Evolutionary conservation across 2,888 invertebrate genomes (phyloP).

Genomic region (Brassicogethes aeneus): DNA sequence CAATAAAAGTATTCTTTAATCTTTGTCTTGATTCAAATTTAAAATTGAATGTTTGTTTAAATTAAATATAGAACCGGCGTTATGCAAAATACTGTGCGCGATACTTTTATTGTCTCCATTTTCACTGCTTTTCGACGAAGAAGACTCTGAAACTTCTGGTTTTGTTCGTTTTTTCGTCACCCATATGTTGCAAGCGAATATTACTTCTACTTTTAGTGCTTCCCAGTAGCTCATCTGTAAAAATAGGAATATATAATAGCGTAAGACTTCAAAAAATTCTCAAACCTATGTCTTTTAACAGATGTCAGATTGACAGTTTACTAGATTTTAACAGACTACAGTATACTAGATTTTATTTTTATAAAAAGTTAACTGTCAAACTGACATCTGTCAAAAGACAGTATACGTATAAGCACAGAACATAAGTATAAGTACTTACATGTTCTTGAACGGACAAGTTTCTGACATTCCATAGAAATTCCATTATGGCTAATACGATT

Average conservation of each 20-base stretch:
- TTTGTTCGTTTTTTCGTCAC: constrained; percentile 59
- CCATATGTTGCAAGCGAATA: constrained; percentile 65
- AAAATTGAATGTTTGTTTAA: no score
- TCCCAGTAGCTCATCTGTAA: constrained; percentile 58
- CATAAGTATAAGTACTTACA: no score
- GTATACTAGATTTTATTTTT: constrained; percentile 1
- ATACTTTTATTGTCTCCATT: constrained; percentile 20
- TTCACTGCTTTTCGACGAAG: constrained; percentile 32
- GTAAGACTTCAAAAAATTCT: no score
- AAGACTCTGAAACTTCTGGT: constrained; percentile 23
- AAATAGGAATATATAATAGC: no score
- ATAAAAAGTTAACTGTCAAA: no score
- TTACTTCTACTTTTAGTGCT: constrained; percentile 59
- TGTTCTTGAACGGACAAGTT: constrained; percentile 70
- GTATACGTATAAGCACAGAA: no score
- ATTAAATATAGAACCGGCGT: no score
- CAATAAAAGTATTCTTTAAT: constrained; percentile 1
- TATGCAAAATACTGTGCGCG: constrained; percentile 22
- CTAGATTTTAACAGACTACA: background rate
- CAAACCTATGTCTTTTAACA: no score
- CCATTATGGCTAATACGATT: constrained; percentile 64
- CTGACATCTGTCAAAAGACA: no score
- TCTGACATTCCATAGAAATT: constrained; percentile 78
- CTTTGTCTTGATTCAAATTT: constrained; percentile 24
- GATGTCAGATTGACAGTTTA: no score